Conservation (phyloP, 2,888 invertebrate species). For the Notocelia uddmanniana region DNA sequence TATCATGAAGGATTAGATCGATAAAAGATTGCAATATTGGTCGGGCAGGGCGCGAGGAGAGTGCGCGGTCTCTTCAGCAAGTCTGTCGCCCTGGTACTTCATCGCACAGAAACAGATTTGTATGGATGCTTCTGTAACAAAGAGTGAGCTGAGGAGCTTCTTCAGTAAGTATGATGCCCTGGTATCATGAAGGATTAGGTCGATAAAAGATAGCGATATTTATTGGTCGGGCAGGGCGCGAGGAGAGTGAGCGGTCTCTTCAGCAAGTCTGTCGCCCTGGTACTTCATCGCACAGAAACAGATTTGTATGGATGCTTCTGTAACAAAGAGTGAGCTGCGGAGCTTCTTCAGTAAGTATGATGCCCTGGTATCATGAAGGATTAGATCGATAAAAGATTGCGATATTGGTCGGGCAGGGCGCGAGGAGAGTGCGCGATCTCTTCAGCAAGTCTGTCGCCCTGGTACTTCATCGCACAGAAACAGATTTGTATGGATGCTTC, state of each 20-base stretch:
- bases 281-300: background rate
- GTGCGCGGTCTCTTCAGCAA: conserved; percentile 89
- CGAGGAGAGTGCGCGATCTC: conserved; percentile 93
- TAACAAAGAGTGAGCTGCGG: no score
- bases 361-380: no score
- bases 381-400: no score
- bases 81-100: conserved; percentile 47
- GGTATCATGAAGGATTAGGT: no score
- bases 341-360: background rate
- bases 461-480: conserved; percentile 81
- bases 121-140: no score
- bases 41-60: conserved; percentile 98
- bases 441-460: conserved; percentile 66
- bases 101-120: conserved; percentile 93
- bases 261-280: background rate
- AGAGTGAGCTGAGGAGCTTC: no score
- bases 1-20: no score
- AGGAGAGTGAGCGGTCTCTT: no score
- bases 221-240: conserved; percentile 97
- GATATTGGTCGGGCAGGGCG: conserved; percentile 98
- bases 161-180: no score
- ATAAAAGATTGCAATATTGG: no score
- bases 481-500: conserved; percentile 95
- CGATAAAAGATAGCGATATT: no score
- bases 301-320: no score